Conservation (phyloP, 2,888 invertebrate genomes). For the Agrypnus murinus region DNA sequence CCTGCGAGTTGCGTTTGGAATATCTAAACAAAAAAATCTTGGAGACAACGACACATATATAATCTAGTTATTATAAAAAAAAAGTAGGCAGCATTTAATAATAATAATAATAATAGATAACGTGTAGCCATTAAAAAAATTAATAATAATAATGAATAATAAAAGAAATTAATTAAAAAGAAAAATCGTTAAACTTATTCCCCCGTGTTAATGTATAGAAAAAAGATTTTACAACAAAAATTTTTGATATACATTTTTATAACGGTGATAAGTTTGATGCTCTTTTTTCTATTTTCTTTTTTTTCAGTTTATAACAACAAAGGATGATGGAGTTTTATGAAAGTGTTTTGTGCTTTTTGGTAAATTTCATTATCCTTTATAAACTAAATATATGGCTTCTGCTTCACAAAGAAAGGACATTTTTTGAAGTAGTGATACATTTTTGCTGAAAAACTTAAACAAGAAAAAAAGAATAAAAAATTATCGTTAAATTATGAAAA, state of each 20-base stretch:
- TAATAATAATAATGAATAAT: conserved; percentile 11
- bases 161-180: conserved; percentile 13
- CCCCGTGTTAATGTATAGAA: background rate
- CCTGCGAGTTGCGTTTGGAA: conserved; percentile 62
- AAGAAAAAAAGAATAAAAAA: conserved; percentile 64
- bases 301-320: background rate
- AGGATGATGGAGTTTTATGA: background rate
- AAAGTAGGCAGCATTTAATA: conserved; percentile 48
- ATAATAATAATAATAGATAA: conserved; percentile 36
- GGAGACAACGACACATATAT: conserved; percentile 72
- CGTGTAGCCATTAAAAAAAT: conserved; percentile 44
- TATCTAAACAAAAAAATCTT: conserved; percentile 60
- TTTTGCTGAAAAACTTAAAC: conserved; percentile 61
- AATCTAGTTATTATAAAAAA: conserved; percentile 45
- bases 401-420: conserved; percentile 57
- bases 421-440: conserved; percentile 68
- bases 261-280: background rate
- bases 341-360: background rate
- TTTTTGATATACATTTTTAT: conserved; percentile 8
- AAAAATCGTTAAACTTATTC: conserved; percentile 9
- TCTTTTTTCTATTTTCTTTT: too few species aligned
- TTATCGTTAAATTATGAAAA: conserved; percentile 75
- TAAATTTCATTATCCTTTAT: background rate
- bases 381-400: conserved; percentile 58
- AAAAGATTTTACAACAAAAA: background rate